These are phyloP conservation scores for Prochilodus magdalenae DNA, from an alignment of 2,113 vertebrate genomes.

Conservation along the genomic window DNA sequence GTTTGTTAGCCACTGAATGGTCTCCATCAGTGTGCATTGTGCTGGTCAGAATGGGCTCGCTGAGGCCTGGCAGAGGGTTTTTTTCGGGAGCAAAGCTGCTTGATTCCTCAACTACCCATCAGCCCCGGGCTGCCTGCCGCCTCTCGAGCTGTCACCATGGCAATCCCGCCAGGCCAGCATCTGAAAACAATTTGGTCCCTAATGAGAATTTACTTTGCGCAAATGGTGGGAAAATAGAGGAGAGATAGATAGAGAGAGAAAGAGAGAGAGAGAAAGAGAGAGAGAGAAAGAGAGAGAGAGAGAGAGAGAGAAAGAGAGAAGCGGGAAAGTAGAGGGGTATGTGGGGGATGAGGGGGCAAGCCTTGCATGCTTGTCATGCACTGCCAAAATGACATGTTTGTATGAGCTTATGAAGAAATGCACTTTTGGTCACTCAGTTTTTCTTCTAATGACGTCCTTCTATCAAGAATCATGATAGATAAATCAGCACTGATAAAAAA, in stretches of 20 bases:
- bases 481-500: neutral
- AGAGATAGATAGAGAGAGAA: no score
- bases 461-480: neutral
- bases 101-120: conserved; percentile 76
- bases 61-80: conserved; percentile 84
- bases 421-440: neutral
- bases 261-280: conserved; percentile 38
- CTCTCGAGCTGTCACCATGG: conserved; percentile 86
- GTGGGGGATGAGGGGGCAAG: conserved; percentile 38
- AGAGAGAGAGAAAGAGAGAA: conserved; percentile 27
- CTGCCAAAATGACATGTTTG: neutral
- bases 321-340: conserved; percentile 1
- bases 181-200: conserved; percentile 91
- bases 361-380: conserved; percentile 32
- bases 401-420: conserved; percentile 29
- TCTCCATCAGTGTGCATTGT: conserved; percentile 83
- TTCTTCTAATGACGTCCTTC: neutral
- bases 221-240: conserved; percentile 86
- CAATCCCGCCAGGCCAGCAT: conserved; percentile 83
- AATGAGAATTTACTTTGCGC: conserved; percentile 87
- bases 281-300: conserved; percentile 77
- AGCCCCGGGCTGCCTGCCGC: conserved; percentile 76
- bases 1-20: conserved; percentile 80
- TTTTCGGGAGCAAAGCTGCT: conserved; percentile 76
- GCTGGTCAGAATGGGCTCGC: conserved; percentile 84